Conservation (phyloP, 2,797 vertebrate species). For the Microcaecilia unicolor region DNA sequence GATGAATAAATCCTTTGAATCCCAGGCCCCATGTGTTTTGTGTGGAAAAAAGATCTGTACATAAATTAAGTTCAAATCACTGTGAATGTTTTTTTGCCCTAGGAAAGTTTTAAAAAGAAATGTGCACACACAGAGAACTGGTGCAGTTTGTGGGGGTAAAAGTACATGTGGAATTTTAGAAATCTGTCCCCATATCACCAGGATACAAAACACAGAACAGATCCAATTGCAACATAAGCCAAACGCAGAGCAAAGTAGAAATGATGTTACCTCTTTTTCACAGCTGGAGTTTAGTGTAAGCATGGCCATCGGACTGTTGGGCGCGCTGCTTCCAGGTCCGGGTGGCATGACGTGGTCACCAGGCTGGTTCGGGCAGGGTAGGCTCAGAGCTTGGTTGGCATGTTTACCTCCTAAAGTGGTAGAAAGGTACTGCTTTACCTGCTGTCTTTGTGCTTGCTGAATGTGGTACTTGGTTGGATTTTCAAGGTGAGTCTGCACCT, state of each 20-base stretch:
- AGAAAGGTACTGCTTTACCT: conserved; percentile 95
- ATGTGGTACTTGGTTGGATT: conserved; percentile 92
- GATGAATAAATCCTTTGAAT: too few species aligned
- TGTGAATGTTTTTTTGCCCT: too few species aligned
- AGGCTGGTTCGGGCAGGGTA: conserved; percentile 87
- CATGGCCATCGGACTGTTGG: conserved; percentile 96
- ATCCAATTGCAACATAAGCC: conserved; percentile 5
- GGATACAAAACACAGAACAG: conserved; percentile 13
- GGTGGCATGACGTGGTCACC: conserved; percentile 89
- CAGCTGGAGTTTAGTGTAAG: conserved; percentile 92
- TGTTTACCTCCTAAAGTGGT: conserved; percentile 84
- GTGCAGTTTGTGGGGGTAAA: too few species aligned
- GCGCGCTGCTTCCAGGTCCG: conserved; percentile 83
- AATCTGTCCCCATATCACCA: too few species aligned
- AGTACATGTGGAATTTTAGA: too few species aligned
- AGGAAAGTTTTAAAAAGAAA: too few species aligned
- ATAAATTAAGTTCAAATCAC: too few species aligned
- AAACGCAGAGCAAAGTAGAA: background rate
- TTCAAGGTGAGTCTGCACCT: conserved; percentile 94
- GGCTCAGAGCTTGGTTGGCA: conserved; percentile 82
- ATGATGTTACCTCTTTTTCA: conserved; percentile 85
- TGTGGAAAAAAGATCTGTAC: too few species aligned
- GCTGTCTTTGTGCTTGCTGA: conserved; percentile 90
- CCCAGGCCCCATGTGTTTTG: too few species aligned
- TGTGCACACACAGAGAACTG: too few species aligned